Conservation (phyloP, 2,888 invertebrate species). For the Tetragonisca angustula region DNA sequence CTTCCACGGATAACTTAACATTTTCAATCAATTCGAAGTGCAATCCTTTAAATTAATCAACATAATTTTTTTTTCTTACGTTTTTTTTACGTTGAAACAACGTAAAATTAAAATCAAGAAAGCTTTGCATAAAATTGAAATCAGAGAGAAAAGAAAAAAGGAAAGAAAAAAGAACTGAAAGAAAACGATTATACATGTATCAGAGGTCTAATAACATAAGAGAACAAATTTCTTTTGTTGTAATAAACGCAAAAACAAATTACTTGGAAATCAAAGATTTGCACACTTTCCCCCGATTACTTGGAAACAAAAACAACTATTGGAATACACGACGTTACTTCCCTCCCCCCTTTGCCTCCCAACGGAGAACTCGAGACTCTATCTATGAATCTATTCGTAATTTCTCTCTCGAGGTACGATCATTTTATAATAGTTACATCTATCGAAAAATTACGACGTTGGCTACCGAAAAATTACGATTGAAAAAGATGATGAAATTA, state of each 20-base stretch:
- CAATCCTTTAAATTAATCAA: constrained; percentile 30
- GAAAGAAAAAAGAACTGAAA: constrained; percentile 4
- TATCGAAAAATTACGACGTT: constrained; percentile 1
- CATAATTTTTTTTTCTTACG: constrained; percentile 12
- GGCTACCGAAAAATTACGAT: neutral
- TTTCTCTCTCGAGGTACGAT: neutral
- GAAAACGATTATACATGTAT: constrained; percentile 11
- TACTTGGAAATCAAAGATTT: constrained; percentile 8
- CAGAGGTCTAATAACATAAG: constrained; percentile 8
- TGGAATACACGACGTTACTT: neutral
- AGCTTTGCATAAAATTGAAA: constrained; percentile 11
- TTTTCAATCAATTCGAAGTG: constrained; percentile 18
- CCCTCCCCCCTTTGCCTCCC: neutral
- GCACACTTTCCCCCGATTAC: constrained; percentile 22
- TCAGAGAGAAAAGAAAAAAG: constrained; percentile 3
- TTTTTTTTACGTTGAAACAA: neutral
- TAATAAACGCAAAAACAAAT: constrained; percentile 14
- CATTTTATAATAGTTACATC: constrained; percentile 11
- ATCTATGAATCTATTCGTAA: neutral
- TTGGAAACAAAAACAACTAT: constrained; percentile 2
- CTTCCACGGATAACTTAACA: constrained; percentile 2
- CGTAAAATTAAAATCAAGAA: constrained; percentile 6
- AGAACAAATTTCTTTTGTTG: constrained; percentile 4
- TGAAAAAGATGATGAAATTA: constrained; percentile 17
- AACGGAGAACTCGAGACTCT: neutral